These are phyloP conservation scores for Semnopithecus entellus DNA, from an alignment of 2,113 vertebrate species.

Conservation along the genomic window DNA sequence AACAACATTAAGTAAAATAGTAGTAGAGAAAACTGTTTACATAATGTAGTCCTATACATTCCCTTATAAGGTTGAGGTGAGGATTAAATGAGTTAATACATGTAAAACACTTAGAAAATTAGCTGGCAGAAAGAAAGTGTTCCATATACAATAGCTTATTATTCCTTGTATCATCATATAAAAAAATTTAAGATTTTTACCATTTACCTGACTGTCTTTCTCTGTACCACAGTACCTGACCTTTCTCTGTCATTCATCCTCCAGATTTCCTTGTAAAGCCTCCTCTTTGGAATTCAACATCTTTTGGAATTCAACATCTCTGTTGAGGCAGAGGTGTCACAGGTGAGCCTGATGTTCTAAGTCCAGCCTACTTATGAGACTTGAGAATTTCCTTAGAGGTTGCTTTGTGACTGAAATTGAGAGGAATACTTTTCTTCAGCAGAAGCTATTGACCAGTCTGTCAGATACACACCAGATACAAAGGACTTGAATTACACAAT, in stretches of 20 bases:
- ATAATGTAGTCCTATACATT: neutral
- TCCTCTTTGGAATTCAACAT: neutral
- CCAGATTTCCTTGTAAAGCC: neutral
- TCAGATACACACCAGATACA: constrained; percentile 65
- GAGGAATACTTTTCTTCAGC: constrained; percentile 75
- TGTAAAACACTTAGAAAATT: neutral
- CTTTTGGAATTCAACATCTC: constrained; percentile 26
- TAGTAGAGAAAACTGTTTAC: neutral
- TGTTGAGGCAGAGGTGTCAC: neutral
- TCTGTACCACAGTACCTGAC: neutral
- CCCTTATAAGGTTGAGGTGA: neutral
- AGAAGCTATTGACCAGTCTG: constrained; percentile 73
- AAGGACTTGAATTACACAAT: constrained; percentile 72
- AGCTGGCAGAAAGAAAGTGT: neutral
- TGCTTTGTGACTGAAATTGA: constrained; percentile 70
- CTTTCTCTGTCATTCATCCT: neutral
- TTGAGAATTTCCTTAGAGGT: constrained; percentile 56
- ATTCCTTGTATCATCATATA: neutral
- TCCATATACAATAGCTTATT: neutral
- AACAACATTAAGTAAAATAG: neutral
- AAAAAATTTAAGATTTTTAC: neutral
- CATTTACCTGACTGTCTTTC: neutral
- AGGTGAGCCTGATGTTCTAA: constrained; percentile 12
- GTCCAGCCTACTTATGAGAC: constrained; percentile 24
- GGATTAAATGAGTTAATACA: neutral